These are phyloP conservation scores for Phortica okadai DNA, from an alignment of 2,888 invertebrate genomes.

Conservation along the genomic window DNA sequence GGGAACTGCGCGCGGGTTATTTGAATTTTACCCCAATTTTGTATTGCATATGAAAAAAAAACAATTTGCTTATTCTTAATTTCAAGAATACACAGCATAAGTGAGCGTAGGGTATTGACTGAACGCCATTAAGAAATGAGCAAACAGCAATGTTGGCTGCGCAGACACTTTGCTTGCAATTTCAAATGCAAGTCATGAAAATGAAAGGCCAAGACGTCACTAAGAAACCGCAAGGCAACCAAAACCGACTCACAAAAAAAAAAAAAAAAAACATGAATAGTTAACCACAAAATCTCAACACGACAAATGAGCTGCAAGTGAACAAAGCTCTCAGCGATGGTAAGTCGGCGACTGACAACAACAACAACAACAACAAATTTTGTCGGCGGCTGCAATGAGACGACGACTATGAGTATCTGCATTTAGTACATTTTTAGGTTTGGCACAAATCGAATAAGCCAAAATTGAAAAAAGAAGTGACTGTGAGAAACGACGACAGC, in stretches of 20 bases:
- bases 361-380: neutral
- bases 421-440: conserved; percentile 31
- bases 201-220: conserved; percentile 63
- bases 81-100: neutral
- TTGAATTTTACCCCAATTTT: no score
- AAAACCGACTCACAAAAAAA: neutral
- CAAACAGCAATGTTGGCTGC: conserved; percentile 11
- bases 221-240: conserved; percentile 31
- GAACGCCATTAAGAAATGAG: conserved; percentile 31
- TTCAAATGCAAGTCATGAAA: conserved; percentile 58
- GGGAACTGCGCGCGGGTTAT: no score
- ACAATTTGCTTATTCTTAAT: neutral
- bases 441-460: conserved; percentile 7
- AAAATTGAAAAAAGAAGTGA: conserved; percentile 7
- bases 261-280: neutral
- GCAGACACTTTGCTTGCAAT: conserved; percentile 43
- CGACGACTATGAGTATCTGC: neutral
- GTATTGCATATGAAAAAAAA: neutral
- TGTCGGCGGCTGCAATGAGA: conserved; percentile 10
- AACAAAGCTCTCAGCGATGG: neutral
- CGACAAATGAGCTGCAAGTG: conserved; percentile 52
- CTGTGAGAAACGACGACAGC: neutral
- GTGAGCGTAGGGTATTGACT: neutral
- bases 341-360: neutral
- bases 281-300: conserved; percentile 39